A percentile compares a stretch with the other conserved stretches of the same genome.
Conservation (phyloP, 2,797 vertebrate genomes). For the Peromyscus eremicus region DNA sequence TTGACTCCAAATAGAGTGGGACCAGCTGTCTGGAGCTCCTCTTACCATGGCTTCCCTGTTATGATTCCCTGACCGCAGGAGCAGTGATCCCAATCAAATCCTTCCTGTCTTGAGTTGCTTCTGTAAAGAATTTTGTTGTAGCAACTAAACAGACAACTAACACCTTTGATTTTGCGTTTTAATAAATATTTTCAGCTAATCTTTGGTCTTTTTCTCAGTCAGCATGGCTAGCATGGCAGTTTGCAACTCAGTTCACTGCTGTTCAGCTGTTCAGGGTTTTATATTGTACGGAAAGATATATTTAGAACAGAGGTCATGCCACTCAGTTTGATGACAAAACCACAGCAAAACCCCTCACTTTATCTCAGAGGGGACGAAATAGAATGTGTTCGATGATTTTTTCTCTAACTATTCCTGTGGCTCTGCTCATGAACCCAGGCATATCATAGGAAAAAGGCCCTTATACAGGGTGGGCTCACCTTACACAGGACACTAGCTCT, state of each 20-base stretch:
- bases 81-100: neutral
- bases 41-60: neutral
- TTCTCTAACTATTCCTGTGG: neutral
- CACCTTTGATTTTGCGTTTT: neutral
- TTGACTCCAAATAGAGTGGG: neutral
- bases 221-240: neutral
- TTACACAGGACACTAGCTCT: neutral
- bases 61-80: neutral
- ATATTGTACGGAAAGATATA: neutral
- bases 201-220: neutral
- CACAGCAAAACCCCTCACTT: neutral
- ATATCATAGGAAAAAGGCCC: neutral
- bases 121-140: neutral
- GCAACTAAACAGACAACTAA: neutral
- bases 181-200: neutral
- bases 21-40: neutral
- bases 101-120: neutral
- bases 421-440: neutral
- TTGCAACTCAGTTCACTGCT: neutral
- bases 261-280: neutral
- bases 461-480: neutral
- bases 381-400: neutral
- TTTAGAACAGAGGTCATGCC: neutral
- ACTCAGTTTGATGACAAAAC: neutral
- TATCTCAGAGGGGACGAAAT: neutral